Conservation (phyloP, 2,113 vertebrate genomes). For the Mobula birostris region DNA sequence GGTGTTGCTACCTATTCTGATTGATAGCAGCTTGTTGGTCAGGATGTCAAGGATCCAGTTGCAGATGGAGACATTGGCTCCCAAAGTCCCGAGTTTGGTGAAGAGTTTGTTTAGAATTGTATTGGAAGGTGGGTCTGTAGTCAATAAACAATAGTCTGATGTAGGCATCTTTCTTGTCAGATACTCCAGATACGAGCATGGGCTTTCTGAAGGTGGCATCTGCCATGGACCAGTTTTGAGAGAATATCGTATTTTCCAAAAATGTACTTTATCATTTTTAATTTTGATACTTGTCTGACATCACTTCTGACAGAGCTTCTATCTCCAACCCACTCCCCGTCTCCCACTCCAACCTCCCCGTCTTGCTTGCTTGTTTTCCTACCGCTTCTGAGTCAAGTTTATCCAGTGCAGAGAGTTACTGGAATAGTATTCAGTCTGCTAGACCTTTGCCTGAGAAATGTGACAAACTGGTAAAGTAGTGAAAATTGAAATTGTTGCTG, state of each 20-base stretch:
- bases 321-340: background rate
- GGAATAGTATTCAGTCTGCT: background rate
- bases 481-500: background rate
- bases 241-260: background rate
- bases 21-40: no score
- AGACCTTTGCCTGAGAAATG: background rate
- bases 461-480: background rate
- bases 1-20: no score
- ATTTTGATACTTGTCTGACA: background rate
- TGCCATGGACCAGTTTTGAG: background rate
- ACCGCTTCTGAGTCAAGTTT: no score
- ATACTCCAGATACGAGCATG: no score
- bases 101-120: no score
- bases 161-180: no score
- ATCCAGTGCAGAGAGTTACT: background rate
- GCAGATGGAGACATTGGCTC: no score
- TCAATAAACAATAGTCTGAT: no score
- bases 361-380: background rate
- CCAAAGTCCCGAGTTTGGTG: no score
- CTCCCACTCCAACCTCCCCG: background rate
- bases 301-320: background rate
- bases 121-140: no score
- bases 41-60: no score
- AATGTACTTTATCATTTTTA: background rate
- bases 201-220: no score